Base-by-base conservation (phyloP, 2,888 invertebrate species). In the Tinea semifulvella region DNA sequence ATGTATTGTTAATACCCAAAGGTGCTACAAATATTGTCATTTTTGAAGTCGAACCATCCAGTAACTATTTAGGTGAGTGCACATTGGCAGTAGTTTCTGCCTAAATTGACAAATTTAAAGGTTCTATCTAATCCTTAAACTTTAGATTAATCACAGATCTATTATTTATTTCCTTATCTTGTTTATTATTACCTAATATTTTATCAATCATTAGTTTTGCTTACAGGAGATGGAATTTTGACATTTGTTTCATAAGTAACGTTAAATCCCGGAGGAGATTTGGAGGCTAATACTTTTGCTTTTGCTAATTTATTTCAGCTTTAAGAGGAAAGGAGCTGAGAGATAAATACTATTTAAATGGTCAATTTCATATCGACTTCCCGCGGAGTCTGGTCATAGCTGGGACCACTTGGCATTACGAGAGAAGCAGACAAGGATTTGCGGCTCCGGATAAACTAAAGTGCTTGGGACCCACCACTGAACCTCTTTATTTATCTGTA, bases 321-420 rank as follows among this genome's bases (percentile, higher is more conserved):
- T 83, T 97, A 42, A 60, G 73, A 47, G 86, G 95, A 51, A 94
- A 94, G 67, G 82, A 87, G 45, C 84, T 88, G 39, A 92, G 91
- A 2, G 85, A 91, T 54, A 26, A 14, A 16, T 98, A 92, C 66
- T 95, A 94, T 63, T 79, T 98, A 43, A 98, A 98, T 69, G 98
- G 98, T 1, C 90, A 96, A 65, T 96, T 94, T 89, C 87, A 91
- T 61, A 95, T 98, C 60, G 94, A 96, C 73, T 94, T 94, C 64
- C 94, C 96, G 0, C 85, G 91, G 44, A 87, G 87, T 22, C 75
- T 92, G 57, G 75, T 82, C 47, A 93, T 95, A 58, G 92, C 92
- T 1, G 94, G 95, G 8, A 87, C 90, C 3, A 86, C 88, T 57
- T 97, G 97, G 86, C 87, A 90, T 61, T 98, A 98, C 65, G 91